Base-by-base conservation (phyloP, 1,140 invertebrate species). In the Formica exsecta region DNA sequence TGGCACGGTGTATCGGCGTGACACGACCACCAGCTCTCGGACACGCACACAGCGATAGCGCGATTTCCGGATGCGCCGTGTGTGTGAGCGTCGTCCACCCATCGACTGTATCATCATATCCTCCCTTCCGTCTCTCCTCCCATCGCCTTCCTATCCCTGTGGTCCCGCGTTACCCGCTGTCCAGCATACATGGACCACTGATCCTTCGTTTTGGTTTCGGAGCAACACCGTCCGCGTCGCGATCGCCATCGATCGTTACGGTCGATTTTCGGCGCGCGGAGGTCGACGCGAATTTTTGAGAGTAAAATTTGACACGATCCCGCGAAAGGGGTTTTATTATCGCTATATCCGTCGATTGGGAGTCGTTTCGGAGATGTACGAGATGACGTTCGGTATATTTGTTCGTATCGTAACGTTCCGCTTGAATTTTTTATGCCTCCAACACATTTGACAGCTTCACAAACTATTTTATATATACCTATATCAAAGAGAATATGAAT, bases 11-110 rank as follows among this genome's bases (percentile, higher is more conserved):
- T 66, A 79, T 79, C 87, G 75, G 77, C 74, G 83, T 36, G 81
- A 85, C 48, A 77, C 81, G 54, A 84, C 68, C 80, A 71, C 81
- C 44, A 41, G 32, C 59, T 29, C 29, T 36, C 73, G 64, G 41
- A 41, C 44, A 41, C 71, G n/a, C 81, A 54, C 44, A 57, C 57
- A 73, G 74, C 74, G 79, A 85, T 57, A 73, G 77, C 85, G 79
- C 79, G 76, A 75, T 57, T 86, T 84, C 83, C 85, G 89, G 88
- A 92, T 92, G 92, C 91, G 70, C 91, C 81, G 83, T 88, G 89
- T 92, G 92, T 87, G 86, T 92, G 91, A 91, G 89, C 87, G 77
- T 84, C 65, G 75, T 71, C 77, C 79, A 79, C 59, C 76, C 88
- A 61, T 89, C 66, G 68, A 74, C 73, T 86, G 73, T 68, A 68